Evolutionary conservation across 2,888 invertebrate genomes (phyloP), one percentile per base, ranked within the genome.

Genomic region (Trachelus stipa): DNA sequence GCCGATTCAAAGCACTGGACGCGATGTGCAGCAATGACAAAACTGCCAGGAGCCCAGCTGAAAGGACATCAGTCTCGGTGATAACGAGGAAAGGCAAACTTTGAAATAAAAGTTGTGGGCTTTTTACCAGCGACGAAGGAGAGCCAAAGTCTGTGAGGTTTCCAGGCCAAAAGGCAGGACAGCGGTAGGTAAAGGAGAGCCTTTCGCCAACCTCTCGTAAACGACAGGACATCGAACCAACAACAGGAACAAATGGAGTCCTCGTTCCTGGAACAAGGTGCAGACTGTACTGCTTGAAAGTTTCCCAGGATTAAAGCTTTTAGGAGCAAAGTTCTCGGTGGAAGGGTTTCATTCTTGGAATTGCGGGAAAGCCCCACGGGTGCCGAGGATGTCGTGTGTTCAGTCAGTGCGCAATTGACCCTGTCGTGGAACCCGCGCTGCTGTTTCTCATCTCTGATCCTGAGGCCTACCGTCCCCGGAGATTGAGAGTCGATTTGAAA

Each of bases 61-160:
- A 69, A 82, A 83, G 75, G 69, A 75, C 56, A 73, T 68, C 1
- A 69, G 31, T 69, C 40, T 6, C 1, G 1, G 15, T 15, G 40
- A 15, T 40, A 40, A 40, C 15, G 15, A 40, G 37, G 56, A 15
- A 73, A 15, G 40, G 40, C 40, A 40, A 15, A 15, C 40, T 40
- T 40, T 0, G 15, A 40, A 15, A 40, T 40, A 15, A 15, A 4
- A 40, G 15, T 40, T 15, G 1, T 40, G 15, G 0, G 15, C 15
- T 40, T 15, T 83, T 83, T 87, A 92, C 92, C 92, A 81, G 92
- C 91, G 23, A 92, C 90, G 78, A 91, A 90, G 77, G 92, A 92
- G 11, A 92, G 88, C 92, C 92, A 92, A 40, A 92, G 88, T 76
- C 89, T 89, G 83, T 92, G 89, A 30, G 92, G 92, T 82, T 90